A percentile compares a stretch with the other conserved stretches of the same genome.
These are phyloP conservation scores for Hypomesus transpacificus DNA, from an alignment of 2,113 vertebrate genomes.

Conservation along the genomic window DNA sequence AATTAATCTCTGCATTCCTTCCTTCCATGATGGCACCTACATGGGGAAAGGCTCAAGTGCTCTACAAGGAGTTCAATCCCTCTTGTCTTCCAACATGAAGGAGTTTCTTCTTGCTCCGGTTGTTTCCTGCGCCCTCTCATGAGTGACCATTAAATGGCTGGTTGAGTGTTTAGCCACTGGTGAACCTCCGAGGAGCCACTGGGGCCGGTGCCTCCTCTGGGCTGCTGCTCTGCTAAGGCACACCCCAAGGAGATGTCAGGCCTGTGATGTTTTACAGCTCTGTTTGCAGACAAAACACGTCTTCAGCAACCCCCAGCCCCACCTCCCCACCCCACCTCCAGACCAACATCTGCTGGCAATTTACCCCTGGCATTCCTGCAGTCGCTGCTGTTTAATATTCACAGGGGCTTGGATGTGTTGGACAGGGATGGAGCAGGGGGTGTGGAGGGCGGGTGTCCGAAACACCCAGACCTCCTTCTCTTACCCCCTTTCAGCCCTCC, in stretches of 20 bases:
- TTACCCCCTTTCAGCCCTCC: constrained; percentile 27
- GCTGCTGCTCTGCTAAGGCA: constrained; percentile 46
- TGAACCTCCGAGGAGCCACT: constrained; percentile 22
- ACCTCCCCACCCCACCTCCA: constrained; percentile 13
- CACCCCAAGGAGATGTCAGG: constrained; percentile 60
- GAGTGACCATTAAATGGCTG: constrained; percentile 54
- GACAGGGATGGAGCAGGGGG: constrained; percentile 31
- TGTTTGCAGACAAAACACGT: constrained; percentile 72
- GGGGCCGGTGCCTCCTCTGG: constrained; percentile 26
- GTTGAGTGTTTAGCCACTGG: constrained; percentile 42
- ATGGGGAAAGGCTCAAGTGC: constrained; percentile 10
- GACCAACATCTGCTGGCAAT: constrained; percentile 77
- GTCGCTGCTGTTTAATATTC: constrained; percentile 75
- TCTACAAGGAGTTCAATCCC: neutral
- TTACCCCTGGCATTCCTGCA: constrained; percentile 67
- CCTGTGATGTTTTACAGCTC: constrained; percentile 66
- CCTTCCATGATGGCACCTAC: constrained; percentile 9
- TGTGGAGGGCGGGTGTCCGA: constrained; percentile 4
- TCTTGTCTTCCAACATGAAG: constrained; percentile 5
- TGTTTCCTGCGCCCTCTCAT: constrained; percentile 34
- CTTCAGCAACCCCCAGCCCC: constrained; percentile 48
- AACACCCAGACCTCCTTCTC: constrained; percentile 6
- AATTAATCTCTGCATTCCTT: constrained; percentile 26
- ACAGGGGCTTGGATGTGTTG: constrained; percentile 66
- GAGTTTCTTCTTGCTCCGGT: constrained; percentile 21